Percentiles rank a stretch among this genome's conserved stretches.
Conservation (phyloP, 2,888 invertebrate species). For the Oscheius myriophilus region DNA sequence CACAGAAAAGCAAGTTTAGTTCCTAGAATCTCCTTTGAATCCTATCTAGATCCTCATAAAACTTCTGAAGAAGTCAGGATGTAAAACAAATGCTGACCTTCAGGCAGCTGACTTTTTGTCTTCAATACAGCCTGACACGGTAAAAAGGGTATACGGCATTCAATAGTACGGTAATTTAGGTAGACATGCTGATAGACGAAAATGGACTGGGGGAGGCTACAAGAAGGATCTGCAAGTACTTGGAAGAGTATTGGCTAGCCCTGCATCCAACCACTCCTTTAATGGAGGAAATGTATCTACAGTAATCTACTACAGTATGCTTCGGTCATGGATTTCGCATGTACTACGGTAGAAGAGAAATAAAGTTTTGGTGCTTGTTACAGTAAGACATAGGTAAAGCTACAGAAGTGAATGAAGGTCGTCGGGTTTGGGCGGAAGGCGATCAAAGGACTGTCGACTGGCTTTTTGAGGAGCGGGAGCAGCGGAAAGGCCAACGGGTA, state of each 20-base stretch:
- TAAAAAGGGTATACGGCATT: slow-evolving; percentile 1
- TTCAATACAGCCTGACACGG: background rate
- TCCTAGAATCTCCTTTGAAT: background rate
- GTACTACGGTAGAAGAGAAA: background rate
- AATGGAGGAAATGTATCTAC: slow-evolving; percentile 17
- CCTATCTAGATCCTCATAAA: slow-evolving; percentile 35
- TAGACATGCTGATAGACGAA: slow-evolving; percentile 54
- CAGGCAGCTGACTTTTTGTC: slow-evolving; percentile 15
- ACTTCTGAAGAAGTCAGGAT: slow-evolving; percentile 33
- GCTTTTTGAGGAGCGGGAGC: slow-evolving; percentile 5
- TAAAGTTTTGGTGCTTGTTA: slow-evolving; percentile 1
- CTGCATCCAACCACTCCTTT: slow-evolving; percentile 29
- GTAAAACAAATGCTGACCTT: slow-evolving; percentile 12
- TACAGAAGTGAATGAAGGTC: too few species aligned
- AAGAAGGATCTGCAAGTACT: slow-evolving; percentile 41
- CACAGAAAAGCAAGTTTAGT: slow-evolving; percentile 47
- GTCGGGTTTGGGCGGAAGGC: background rate
- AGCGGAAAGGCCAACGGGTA: slow-evolving; percentile 8
- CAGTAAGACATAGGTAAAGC: background rate
- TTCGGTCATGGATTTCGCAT: background rate
- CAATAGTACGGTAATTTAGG: slow-evolving; percentile 33
- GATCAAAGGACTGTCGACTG: slow-evolving; percentile 6
- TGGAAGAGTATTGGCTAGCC: slow-evolving; percentile 52
- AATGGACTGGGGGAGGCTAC: slow-evolving; percentile 51
- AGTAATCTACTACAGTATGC: too few species aligned